Percentiles rank a stretch among this genome's conserved stretches.
phyloP scores from a whole-genome alignment of 2,797 vertebrate genomes.

The Paratrypauchen microcephalus region DNA sequence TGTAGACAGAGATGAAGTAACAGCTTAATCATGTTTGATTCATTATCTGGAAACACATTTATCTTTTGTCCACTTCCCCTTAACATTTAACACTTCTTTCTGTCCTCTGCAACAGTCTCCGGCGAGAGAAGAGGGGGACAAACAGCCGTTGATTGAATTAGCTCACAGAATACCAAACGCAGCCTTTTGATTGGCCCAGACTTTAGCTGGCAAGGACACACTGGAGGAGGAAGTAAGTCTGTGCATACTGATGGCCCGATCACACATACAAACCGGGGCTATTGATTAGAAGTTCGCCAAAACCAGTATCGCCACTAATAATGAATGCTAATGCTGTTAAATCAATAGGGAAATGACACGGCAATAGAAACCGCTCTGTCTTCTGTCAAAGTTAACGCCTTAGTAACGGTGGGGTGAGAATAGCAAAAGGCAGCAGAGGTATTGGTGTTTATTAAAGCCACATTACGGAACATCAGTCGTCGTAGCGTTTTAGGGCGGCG shows the following conservation, averaged over 20 bases:
- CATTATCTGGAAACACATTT: background rate
- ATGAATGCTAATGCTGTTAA: background rate
- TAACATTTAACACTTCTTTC: background rate
- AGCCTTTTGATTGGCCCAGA: conserved; percentile 8
- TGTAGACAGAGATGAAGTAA: too few relatives aligned
- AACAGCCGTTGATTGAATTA: conserved; percentile 56
- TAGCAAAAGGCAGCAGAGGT: background rate
- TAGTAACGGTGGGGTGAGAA: background rate
- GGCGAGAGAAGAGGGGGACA: conserved; percentile 22
- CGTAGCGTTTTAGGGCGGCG: background rate
- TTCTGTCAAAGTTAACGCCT: background rate
- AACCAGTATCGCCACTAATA: background rate
- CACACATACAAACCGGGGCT: background rate
- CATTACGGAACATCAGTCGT: background rate
- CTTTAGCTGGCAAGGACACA: conserved; percentile 29
- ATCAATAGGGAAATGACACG: background rate
- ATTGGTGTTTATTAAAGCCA: background rate
- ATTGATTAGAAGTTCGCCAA: background rate
- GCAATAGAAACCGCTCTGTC: background rate
- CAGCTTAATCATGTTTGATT: too few relatives aligned
- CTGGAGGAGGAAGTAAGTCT: background rate
- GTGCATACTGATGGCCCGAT: conserved; percentile 9
- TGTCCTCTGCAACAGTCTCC: conserved; percentile 45
- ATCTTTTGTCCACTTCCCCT: background rate
- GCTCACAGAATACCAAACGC: conserved; percentile 34